These are phyloP conservation scores for rat (Rattus norvegicus) DNA, from an alignment of 2,113 vertebrate species.

Conservation along the genomic window DNA sequence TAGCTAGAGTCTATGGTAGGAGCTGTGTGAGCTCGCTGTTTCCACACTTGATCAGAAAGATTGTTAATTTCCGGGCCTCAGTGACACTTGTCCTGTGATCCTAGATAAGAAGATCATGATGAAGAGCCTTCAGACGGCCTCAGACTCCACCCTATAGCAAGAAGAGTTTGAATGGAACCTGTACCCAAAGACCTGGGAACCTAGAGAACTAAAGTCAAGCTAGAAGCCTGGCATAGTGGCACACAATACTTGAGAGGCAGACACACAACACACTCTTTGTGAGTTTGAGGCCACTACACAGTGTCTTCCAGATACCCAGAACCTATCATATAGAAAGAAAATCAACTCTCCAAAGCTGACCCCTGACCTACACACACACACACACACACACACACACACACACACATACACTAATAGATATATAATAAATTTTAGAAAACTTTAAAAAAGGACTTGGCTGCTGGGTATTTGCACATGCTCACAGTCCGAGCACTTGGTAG, in stretches of 20 bases:
- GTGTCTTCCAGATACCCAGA: neutral
- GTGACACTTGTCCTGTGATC: neutral
- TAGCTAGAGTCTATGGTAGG: neutral
- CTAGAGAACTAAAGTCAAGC: slow-evolving; percentile 50
- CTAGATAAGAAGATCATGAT: neutral
- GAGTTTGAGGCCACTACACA: neutral
- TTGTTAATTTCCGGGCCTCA: neutral
- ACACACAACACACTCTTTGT: neutral
- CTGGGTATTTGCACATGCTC: neutral
- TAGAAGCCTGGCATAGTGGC: neutral
- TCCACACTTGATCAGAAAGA: neutral
- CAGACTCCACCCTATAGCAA: neutral
- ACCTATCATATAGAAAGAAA: neutral
- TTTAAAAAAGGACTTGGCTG: neutral
- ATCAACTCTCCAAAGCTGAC: neutral
- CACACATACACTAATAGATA: neutral
- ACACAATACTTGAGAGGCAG: neutral
- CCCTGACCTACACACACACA: neutral
- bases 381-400: neutral
- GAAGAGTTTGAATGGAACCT: slow-evolving; percentile 1
- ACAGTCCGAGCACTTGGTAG: neutral
- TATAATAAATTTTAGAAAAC: neutral
- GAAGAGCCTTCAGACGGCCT: neutral
- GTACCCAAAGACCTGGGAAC: neutral
- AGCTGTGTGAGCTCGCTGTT: neutral